phyloP scores from a whole-genome alignment of 2,888 invertebrate genomes.

The Melinaea menophilus region DNA sequence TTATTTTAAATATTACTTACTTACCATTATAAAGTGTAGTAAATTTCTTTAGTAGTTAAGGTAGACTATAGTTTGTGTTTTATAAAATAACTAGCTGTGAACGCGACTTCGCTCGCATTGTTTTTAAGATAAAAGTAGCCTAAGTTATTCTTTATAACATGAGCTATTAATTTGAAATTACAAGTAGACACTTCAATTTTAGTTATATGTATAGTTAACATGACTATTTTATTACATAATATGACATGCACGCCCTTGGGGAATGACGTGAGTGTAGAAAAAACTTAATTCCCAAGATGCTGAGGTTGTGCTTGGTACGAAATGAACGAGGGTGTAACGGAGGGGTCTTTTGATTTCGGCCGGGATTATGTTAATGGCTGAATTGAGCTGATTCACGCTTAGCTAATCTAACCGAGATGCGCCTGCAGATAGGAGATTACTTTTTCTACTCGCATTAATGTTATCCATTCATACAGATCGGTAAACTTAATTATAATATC shows the following conservation, averaged over 20 bases:
- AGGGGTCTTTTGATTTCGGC: constrained; percentile 31
- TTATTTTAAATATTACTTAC: constrained; percentile 13
- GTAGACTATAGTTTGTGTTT: too few relatives aligned
- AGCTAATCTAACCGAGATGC: constrained; percentile 34
- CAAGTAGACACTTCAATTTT: too few relatives aligned
- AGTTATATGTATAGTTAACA: not conserved
- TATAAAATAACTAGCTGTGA: too few relatives aligned
- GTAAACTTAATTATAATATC: not conserved
- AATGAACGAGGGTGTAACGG: constrained; percentile 20
- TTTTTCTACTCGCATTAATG: constrained; percentile 11
- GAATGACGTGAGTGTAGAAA: constrained; percentile 7
- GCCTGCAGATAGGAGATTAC: constrained; percentile 26
- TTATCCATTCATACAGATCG: not conserved
- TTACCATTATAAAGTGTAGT: not conserved
- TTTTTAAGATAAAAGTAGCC: too few relatives aligned
- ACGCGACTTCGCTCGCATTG: too few relatives aligned
- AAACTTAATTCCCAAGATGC: constrained; percentile 27
- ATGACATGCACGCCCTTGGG: constrained; percentile 1
- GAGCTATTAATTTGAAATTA: too few relatives aligned
- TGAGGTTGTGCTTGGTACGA: constrained; percentile 23
- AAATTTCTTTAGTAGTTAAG: too few relatives aligned
- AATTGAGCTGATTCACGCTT: constrained; percentile 35
- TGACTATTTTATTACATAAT: constrained; percentile 1
- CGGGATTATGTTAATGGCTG: constrained; percentile 39
- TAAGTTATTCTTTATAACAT: too few relatives aligned